phyloP scores from a whole-genome alignment of 2,797 vertebrate species.

The Dipus sagitta region DNA sequence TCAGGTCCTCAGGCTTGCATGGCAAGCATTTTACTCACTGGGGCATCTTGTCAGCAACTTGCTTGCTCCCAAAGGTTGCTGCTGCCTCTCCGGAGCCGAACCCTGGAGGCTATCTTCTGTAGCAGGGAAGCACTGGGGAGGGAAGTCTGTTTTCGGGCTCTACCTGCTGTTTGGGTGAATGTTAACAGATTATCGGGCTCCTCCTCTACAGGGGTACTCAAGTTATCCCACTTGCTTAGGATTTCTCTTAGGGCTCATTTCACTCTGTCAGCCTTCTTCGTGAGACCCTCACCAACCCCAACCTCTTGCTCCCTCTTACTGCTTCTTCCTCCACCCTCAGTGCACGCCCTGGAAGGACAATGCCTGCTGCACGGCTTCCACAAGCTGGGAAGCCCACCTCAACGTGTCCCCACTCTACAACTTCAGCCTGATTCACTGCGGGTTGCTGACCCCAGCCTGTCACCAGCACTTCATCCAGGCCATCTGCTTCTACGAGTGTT shows the following conservation, averaged over 20 bases:
- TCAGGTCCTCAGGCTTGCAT: no score
- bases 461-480: conserved; percentile 95
- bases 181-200: not conserved
- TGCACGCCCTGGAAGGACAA: conserved; percentile 93
- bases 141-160: not conserved
- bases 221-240: not conserved
- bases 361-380: conserved; percentile 93
- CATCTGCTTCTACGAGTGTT: conserved; percentile 96
- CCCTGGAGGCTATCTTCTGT: not conserved
- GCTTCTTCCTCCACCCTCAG: conserved; percentile 82
- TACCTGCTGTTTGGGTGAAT: not conserved
- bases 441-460: conserved; percentile 89
- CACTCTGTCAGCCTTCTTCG: not conserved
- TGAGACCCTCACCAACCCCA: not conserved
- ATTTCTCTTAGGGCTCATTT: not conserved
- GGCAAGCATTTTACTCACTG: no score
- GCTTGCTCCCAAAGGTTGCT: not conserved
- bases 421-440: conserved; percentile 96
- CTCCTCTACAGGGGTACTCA: not conserved
- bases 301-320: not conserved
- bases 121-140: not conserved
- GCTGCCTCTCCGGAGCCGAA: not conserved
- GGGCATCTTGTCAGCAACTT: no score
- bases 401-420: conserved; percentile 93
- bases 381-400: conserved; percentile 89